Percentiles rank a stretch among this genome's conserved stretches.
These are phyloP conservation scores for Himalopsyche japonica DNA, from an alignment of 2,888 invertebrate species.

Conservation along the genomic window DNA sequence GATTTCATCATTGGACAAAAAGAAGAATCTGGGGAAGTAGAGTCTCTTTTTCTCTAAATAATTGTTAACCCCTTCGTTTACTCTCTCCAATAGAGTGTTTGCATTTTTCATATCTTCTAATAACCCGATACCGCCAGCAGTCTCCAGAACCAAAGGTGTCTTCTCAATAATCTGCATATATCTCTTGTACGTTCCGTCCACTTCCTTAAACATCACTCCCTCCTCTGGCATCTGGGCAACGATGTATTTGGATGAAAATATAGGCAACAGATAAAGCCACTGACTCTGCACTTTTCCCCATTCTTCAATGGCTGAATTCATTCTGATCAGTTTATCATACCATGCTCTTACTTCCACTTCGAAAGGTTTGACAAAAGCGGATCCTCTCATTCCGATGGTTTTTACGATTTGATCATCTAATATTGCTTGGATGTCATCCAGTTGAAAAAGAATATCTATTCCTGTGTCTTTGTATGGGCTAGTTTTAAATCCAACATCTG, in stretches of 20 bases:
- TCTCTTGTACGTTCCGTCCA: conserved; percentile 68
- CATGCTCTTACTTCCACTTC: conserved; percentile 70
- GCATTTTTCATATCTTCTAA: conserved; percentile 72
- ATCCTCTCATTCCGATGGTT: conserved; percentile 82
- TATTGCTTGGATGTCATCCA: conserved; percentile 79
- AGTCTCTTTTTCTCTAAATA: conserved; percentile 84
- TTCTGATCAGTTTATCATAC: conserved; percentile 73
- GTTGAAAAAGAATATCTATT: conserved; percentile 68
- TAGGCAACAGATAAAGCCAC: conserved; percentile 85
- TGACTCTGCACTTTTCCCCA: conserved; percentile 86
- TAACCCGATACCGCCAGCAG: conserved; percentile 68
- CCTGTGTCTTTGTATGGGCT: conserved; percentile 73
- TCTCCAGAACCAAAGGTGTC: conserved; percentile 68
- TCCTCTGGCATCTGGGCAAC: conserved; percentile 86
- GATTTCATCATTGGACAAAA: conserved; percentile 89
- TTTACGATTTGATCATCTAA: conserved; percentile 84
- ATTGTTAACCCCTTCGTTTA: conserved; percentile 80
- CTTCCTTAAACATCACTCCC: conserved; percentile 75
- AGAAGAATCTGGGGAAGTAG: conserved; percentile 86
- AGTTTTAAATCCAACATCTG: conserved; percentile 71
- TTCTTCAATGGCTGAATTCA: conserved; percentile 75
- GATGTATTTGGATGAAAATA: conserved; percentile 86
- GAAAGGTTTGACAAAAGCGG: conserved; percentile 84
- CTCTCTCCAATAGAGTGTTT: conserved; percentile 71
- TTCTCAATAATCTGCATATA: conserved; percentile 66